These are phyloP conservation scores for Sycophaga agraensis DNA, from an alignment of 1,140 invertebrate species.

Conservation along the genomic window DNA sequence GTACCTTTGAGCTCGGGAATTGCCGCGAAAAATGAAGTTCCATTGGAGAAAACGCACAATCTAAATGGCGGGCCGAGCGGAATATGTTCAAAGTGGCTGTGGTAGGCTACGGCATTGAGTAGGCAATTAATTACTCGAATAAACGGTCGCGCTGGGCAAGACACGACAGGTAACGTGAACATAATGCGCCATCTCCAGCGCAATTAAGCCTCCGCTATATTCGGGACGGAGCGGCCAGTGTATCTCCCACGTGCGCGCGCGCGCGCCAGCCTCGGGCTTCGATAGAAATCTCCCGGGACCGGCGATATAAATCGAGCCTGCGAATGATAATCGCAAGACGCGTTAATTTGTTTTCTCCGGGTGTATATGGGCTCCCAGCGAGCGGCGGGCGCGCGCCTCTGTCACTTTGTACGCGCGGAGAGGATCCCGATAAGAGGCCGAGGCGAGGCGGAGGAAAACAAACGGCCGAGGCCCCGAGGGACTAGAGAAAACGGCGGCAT, in stretches of 20 bases:
- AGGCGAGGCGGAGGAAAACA: not conserved
- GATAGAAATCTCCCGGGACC: slow-evolving; percentile 17
- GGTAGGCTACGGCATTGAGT: not conserved
- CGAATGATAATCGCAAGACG: not conserved
- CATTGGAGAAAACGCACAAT: too few species aligned
- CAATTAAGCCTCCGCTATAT: slow-evolving; percentile 31
- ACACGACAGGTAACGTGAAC: slow-evolving; percentile 21
- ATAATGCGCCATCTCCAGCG: slow-evolving; percentile 30
- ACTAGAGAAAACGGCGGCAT: not conserved
- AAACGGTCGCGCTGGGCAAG: slow-evolving; percentile 2
- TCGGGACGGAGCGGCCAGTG: slow-evolving; percentile 4
- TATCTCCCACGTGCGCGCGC: not conserved
- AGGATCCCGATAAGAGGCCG: not conserved
- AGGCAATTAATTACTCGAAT: slow-evolving; percentile 31
- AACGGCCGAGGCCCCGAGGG: not conserved
- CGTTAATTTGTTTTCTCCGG: slow-evolving; percentile 1
- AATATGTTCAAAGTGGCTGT: not conserved
- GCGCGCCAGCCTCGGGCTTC: not conserved
- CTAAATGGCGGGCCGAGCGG: too few species aligned
- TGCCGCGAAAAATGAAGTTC: too few species aligned
- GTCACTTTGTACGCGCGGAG: too few species aligned
- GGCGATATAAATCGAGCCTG: slow-evolving; percentile 15
- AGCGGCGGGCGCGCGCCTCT: too few species aligned
- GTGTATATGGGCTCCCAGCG: not conserved
- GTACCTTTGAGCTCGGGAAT: too few species aligned